These are phyloP conservation scores for Metalampra italica DNA, from an alignment of 2,888 invertebrate species.

Conservation along the genomic window DNA sequence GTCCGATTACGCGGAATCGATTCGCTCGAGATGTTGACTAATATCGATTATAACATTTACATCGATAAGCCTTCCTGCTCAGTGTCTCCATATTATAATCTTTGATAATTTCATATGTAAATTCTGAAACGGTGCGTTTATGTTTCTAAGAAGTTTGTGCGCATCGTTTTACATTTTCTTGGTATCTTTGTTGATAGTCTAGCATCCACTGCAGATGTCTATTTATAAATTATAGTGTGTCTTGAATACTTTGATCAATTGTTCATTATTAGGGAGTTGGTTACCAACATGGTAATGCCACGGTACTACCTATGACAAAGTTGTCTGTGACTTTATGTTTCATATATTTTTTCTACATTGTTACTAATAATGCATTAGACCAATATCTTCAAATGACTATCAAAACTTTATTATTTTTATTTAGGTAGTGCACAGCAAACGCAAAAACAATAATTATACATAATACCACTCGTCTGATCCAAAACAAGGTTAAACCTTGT, in stretches of 20 bases:
- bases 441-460: no score
- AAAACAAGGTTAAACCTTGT: no score
- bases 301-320: background rate
- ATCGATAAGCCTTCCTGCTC: conserved; percentile 50
- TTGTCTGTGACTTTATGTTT: no score
- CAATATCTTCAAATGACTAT: no score
- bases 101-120: conserved; percentile 61
- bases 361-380: no score
- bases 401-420: no score
- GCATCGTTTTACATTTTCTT: conserved; percentile 18
- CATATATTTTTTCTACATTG: no score
- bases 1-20: conserved; percentile 61
- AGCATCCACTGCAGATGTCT: conserved; percentile 1
- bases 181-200: conserved; percentile 17
- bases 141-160: conserved; percentile 39
- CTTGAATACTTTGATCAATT: no score
- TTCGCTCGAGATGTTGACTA: conserved; percentile 53
- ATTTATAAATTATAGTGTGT: conserved; percentile 8
- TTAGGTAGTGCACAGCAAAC: no score
- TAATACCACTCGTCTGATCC: no score
- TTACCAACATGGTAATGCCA: background rate
- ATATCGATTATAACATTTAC: conserved; percentile 67
- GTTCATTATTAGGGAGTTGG: background rate
- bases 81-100: conserved; percentile 45
- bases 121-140: conserved; percentile 38